Percentiles rank a stretch among this genome's conserved stretches.
Evolutionary conservation across 2,888 invertebrate genomes (phyloP).

Genomic region (Galeruca laticollis): DNA sequence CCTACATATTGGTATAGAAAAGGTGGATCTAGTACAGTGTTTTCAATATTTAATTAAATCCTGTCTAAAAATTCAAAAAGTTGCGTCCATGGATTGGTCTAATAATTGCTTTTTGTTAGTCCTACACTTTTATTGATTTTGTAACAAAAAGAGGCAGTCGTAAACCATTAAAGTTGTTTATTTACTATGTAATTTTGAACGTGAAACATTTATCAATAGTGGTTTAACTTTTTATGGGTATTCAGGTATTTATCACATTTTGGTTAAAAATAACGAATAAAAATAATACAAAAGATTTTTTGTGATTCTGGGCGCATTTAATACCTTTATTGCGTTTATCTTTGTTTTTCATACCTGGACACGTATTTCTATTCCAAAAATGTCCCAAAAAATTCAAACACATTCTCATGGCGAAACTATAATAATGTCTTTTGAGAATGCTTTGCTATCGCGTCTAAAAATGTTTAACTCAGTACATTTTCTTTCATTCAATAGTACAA

Average conservation of each 20-base stretch:
- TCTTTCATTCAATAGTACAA: too few relatives aligned
- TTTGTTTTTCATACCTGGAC: constrained; percentile 1
- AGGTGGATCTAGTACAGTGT: too few relatives aligned
- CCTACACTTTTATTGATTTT: constrained; percentile 51
- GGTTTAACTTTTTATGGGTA: constrained; percentile 36
- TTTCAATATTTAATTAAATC: background rate
- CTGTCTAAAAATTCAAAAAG: background rate
- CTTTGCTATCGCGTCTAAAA: too few relatives aligned
- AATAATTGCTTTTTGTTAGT: constrained; percentile 49
- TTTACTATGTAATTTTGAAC: constrained; percentile 45
- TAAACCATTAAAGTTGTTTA: constrained; percentile 50
- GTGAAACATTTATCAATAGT: constrained; percentile 51
- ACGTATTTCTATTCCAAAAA: background rate
- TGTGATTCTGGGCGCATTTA: background rate
- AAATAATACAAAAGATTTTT: background rate
- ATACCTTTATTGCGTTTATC: background rate
- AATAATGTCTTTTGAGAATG: too few relatives aligned
- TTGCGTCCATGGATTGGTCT: constrained; percentile 22
- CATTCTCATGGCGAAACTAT: background rate
- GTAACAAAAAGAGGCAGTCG: constrained; percentile 43
- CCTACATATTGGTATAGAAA: too few relatives aligned
- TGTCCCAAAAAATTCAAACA: too few relatives aligned
- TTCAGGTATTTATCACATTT: constrained; percentile 39
- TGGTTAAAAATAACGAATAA: constrained; percentile 23
- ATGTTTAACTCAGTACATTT: too few relatives aligned